These are phyloP conservation scores for Ellobius talpinus DNA, from an alignment of 2,113 vertebrate species.

Conservation along the genomic window DNA sequence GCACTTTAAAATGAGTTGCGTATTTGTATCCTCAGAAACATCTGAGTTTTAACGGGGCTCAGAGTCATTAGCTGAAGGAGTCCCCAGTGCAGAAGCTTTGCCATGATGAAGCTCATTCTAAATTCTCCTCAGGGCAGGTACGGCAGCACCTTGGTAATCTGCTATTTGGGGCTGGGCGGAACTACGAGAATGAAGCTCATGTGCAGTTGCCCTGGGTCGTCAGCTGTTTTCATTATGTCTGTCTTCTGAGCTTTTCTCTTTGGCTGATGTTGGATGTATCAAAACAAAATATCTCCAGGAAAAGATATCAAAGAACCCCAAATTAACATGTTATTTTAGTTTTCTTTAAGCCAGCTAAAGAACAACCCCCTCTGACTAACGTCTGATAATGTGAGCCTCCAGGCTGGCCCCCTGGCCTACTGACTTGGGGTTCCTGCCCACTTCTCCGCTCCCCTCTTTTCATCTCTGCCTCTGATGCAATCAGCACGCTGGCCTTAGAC, in stretches of 20 bases:
- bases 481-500: conserved; percentile 81
- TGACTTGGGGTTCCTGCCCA: conserved; percentile 87
- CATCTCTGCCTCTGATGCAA: conserved; percentile 84
- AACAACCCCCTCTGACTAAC: conserved; percentile 79
- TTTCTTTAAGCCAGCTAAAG: conserved; percentile 84
- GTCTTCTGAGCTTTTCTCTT: conserved; percentile 75
- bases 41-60: not conserved
- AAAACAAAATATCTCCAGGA: conserved; percentile 85
- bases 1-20: not conserved
- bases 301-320: conserved; percentile 76
- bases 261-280: conserved; percentile 76
- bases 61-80: not conserved
- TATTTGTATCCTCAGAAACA: not conserved
- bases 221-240: conserved; percentile 79
- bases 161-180: not conserved
- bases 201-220: conserved; percentile 49
- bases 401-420: conserved; percentile 83
- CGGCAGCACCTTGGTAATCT: not conserved
- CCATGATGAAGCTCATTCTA: not conserved
- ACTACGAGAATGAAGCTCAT: conserved; percentile 45
- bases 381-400: conserved; percentile 82
- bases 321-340: conserved; percentile 83
- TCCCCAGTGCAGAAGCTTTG: not conserved
- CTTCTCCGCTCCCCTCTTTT: conserved; percentile 81
- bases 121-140: not conserved